Base-by-base conservation (phyloP, 2,797 vertebrate species). In the Ammospiza maritima region DNA sequence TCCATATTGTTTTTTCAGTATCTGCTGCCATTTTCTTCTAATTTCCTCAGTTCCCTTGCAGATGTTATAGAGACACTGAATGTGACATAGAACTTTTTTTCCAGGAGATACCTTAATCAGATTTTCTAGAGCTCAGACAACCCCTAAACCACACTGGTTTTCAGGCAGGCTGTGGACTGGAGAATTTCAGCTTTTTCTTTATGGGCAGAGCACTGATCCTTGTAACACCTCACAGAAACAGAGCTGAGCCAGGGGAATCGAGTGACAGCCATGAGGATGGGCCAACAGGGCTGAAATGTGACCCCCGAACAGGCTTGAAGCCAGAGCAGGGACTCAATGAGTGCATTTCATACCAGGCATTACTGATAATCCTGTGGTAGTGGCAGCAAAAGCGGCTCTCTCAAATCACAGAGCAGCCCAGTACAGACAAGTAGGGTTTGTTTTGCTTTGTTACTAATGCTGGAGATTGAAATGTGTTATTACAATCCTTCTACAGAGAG, bases 401-500 rank as follows among this genome's bases (percentile, higher is more conserved):
- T 91, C 67, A 85, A 91, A 92, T 58, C 88, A 78, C 94, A 71
- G 53, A 64, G 74, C 77, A 81, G 70, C 80, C 74, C 69, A 67
- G 32, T 16, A 65, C 0, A 2, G 83, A 94, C 80, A 95, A 89
- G 57, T 5, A 21, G 70, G 82, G 69, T 53, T 95, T 96, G 84
- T 90, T 96, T 92, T 93, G 92, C 53, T 92, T 92, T 95, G 92
- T 90, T 94, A 87, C 75, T 85, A 85, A 93, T 78, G 82, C 87
- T 75, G 16, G 42, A 89, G 92, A 89, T 89, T 93, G 87, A 93
- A 96, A 90, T 40, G 57, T 79, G 64, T 89, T 88, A 42, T 94
- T 85, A 86, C 80, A 94, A 89, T 95, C 64, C 89, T 76, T 91
- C 88, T 51, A 67, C 80, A 89, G 77, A 84, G 78, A 72, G 81